A percentile compares a stretch with the other conserved stretches of the same genome.
phyloP scores from a whole-genome alignment of 2,797 vertebrate genomes.

The Chlorospingus semifuscus region DNA sequence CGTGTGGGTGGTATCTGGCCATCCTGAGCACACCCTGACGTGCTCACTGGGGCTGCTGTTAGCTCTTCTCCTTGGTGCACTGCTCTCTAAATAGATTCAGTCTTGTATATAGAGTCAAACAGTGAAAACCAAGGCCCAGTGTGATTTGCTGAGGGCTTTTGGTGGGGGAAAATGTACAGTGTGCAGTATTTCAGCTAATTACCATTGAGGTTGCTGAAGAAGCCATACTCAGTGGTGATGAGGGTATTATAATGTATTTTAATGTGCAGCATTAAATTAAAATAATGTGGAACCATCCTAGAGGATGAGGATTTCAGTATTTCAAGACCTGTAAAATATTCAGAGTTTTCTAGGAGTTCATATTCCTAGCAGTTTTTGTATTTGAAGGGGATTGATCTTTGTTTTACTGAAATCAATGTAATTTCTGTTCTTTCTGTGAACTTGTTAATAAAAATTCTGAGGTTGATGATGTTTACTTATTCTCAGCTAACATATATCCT shows the following conservation, averaged over 20 bases:
- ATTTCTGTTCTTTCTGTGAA: not conserved
- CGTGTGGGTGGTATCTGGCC: rapidly evolving
- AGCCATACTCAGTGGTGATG: not conserved
- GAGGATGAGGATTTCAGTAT: not conserved
- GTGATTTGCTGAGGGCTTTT: not conserved
- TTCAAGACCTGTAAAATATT: not conserved
- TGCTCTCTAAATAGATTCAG: not conserved
- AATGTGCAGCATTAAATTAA: not conserved
- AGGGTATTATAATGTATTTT: not conserved
- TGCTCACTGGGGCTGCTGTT: not conserved
- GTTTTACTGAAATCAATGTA: not conserved
- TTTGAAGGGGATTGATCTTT: not conserved
- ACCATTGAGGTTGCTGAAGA: not conserved
- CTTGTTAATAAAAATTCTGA: slow-evolving; percentile 26
- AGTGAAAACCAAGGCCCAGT: not conserved
- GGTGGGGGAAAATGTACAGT: too few species aligned
- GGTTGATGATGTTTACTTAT: not conserved
- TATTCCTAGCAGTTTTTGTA: not conserved
- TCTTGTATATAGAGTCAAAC: not conserved
- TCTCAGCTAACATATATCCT: not conserved
- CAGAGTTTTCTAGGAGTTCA: not conserved
- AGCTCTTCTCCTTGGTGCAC: not conserved
- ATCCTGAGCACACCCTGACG: rapidly evolving
- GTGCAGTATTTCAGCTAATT: not conserved
- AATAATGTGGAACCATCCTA: not conserved